A percentile compares a stretch with the other conserved stretches of the same genome.
phyloP scores from a whole-genome alignment of 2,113 vertebrate species.

The Oenanthe melanoleuca region DNA sequence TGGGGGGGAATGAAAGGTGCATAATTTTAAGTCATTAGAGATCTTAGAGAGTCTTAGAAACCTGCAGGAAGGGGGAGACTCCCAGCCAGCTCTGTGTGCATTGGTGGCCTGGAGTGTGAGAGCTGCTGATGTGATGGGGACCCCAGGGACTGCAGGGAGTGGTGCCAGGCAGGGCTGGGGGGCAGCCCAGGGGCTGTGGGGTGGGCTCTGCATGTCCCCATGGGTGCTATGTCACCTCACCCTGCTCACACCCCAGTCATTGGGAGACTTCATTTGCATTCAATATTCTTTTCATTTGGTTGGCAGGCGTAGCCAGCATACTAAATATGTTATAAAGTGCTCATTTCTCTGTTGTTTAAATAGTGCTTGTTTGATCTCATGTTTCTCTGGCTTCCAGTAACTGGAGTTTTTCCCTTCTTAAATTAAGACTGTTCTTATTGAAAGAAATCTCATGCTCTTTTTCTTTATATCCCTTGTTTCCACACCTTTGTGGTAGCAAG shows the following conservation, averaged over 20 bases:
- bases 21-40: not conserved
- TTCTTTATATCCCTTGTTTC: not conserved
- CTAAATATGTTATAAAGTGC: not conserved
- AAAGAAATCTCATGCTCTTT: not conserved
- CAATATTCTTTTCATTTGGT: not conserved
- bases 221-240: not conserved
- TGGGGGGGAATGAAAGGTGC: not conserved
- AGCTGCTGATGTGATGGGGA: not conserved
- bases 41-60: not conserved
- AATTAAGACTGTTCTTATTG: not conserved
- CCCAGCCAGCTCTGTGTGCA: accelerated
- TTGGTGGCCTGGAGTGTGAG: not conserved
- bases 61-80: not conserved
- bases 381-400: not conserved
- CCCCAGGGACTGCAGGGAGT: accelerated
- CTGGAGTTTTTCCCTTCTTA: not conserved
- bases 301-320: not conserved
- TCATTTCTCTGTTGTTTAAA: not conserved
- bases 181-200: not conserved
- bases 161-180: not conserved
- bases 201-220: accelerated
- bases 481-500: not conserved
- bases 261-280: not conserved
- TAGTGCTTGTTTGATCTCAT: not conserved
- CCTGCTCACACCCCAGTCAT: accelerated